These are phyloP conservation scores for Corvus hawaiiensis DNA, from an alignment of 2,113 vertebrate species.

Conservation along the genomic window DNA sequence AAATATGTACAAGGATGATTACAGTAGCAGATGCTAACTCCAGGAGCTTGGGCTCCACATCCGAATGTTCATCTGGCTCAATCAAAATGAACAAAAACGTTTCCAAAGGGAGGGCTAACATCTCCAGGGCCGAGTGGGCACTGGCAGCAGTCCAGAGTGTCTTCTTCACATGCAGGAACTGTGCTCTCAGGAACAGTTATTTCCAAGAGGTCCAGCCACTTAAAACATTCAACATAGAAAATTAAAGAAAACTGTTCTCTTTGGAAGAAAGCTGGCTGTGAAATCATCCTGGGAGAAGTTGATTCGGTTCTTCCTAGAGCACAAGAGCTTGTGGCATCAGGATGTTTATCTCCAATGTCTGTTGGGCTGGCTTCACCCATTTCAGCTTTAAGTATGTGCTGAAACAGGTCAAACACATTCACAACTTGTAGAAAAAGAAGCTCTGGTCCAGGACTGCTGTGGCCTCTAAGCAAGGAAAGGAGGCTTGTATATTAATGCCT, in stretches of 20 bases:
- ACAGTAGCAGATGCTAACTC: constrained; percentile 33
- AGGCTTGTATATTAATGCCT: background rate
- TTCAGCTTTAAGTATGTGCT: background rate
- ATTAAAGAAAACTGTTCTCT: background rate
- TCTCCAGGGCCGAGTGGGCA: background rate
- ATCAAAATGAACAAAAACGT: background rate
- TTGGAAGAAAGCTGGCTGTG: background rate
- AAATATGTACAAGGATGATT: constrained; percentile 34
- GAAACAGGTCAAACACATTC: background rate
- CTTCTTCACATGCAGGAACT: background rate
- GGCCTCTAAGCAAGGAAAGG: background rate
- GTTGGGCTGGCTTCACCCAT: background rate
- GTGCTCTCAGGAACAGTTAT: background rate
- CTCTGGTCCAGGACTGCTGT: background rate
- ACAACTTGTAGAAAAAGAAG: background rate
- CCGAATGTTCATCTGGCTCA: constrained; percentile 10
- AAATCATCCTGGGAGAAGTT: background rate
- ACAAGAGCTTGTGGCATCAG: background rate
- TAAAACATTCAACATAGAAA: background rate
- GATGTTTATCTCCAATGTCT: background rate
- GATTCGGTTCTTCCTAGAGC: background rate
- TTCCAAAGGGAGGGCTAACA: background rate
- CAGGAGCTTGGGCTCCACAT: background rate
- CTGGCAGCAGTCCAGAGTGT: background rate
- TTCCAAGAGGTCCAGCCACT: background rate